A percentile compares a stretch with the other conserved stretches of the same genome.
These are phyloP conservation scores for Danionella cerebrum DNA, from an alignment of 2,113 vertebrate species.

Conservation along the genomic window DNA sequence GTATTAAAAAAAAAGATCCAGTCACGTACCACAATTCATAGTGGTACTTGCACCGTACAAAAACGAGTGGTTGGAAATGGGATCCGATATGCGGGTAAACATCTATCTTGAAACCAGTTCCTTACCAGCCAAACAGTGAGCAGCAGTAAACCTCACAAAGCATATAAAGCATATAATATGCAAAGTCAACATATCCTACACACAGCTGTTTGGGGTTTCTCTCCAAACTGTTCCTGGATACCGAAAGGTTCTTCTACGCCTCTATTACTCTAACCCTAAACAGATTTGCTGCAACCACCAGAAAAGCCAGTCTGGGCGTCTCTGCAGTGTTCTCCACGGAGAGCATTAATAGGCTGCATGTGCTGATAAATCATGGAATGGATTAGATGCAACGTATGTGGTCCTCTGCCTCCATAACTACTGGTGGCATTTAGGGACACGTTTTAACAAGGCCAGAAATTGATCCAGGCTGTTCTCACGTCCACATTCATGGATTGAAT, in stretches of 20 bases:
- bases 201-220: slow-evolving; percentile 40
- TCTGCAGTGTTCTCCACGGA: slow-evolving; percentile 57
- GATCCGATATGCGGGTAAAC: too few species aligned
- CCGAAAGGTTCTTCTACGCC: slow-evolving; percentile 59
- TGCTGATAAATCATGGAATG: slow-evolving; percentile 67
- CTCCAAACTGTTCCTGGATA: slow-evolving; percentile 40
- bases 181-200: slow-evolving; percentile 42
- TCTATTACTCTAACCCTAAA: slow-evolving; percentile 69
- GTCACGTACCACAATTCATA: too few species aligned
- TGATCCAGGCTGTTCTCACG: slow-evolving; percentile 57
- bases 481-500: slow-evolving; percentile 34
- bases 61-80: too few species aligned
- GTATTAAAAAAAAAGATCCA: too few species aligned
- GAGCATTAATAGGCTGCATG: slow-evolving; percentile 67
- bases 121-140: background rate
- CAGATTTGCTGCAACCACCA: slow-evolving; percentile 66
- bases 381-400: slow-evolving; percentile 68
- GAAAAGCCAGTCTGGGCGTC: slow-evolving; percentile 63
- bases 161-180: background rate
- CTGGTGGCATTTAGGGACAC: slow-evolving; percentile 56
- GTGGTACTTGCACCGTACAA: too few species aligned
- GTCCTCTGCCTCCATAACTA: slow-evolving; percentile 51
- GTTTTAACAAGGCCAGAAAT: slow-evolving; percentile 49
- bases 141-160: slow-evolving; percentile 1
- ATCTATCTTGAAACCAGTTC: background rate